Evolutionary conservation across 2,888 invertebrate genomes (phyloP).

Genomic region (Drosophila stalkeri): DNA sequence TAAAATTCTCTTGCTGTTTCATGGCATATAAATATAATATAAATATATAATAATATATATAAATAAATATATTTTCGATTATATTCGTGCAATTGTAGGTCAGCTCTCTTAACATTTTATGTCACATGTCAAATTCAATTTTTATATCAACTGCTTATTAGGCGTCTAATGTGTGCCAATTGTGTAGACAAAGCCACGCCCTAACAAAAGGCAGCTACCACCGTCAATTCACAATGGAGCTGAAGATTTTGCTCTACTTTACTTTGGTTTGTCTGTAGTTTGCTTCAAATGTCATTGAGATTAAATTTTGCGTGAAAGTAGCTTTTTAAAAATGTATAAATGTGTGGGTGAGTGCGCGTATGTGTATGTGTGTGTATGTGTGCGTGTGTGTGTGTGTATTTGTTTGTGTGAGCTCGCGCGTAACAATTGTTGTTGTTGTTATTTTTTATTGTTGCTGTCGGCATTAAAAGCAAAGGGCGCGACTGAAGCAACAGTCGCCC

Average conservation of each 20-base stretch:
- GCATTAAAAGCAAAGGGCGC: slow-evolving; percentile 75
- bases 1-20: background rate
- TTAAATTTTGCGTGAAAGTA: slow-evolving; percentile 82
- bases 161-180: slow-evolving; percentile 62
- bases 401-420: slow-evolving; percentile 69
- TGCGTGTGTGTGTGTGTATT: slow-evolving; percentile 7
- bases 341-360: slow-evolving; percentile 12
- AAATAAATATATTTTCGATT: background rate
- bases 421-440: slow-evolving; percentile 66
- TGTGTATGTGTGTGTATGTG: background rate
- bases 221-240: slow-evolving; percentile 6
- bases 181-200: slow-evolving; percentile 31
- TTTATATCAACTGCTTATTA: slow-evolving; percentile 69
- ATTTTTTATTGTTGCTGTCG: slow-evolving; percentile 61
- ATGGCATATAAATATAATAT: no score
- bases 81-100: background rate
- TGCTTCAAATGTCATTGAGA: slow-evolving; percentile 78
- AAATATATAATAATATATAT: no score
- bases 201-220: slow-evolving; percentile 5
- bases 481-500: slow-evolving; percentile 72
- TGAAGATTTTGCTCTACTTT: slow-evolving; percentile 7
- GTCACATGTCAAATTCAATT: slow-evolving; percentile 48
- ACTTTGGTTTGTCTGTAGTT: slow-evolving; percentile 59
- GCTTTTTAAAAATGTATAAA: slow-evolving; percentile 73
- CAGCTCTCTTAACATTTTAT: background rate